Conservation (phyloP, 2,113 vertebrate genomes). For the Ancistrus triradiatus region DNA sequence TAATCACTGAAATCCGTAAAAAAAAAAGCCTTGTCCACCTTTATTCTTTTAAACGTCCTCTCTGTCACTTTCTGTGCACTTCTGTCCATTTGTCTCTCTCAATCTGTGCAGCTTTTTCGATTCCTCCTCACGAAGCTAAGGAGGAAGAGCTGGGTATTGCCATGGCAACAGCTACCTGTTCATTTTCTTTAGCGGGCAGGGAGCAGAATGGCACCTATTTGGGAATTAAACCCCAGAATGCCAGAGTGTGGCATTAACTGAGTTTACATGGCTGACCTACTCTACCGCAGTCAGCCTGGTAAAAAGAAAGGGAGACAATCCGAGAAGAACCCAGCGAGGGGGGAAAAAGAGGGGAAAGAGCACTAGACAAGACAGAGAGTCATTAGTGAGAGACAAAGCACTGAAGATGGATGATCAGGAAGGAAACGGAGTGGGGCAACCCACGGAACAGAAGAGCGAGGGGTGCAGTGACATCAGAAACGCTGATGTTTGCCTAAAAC, state of each 20-base stretch:
- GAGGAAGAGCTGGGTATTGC: constrained; percentile 49
- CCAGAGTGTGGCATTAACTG: constrained; percentile 29
- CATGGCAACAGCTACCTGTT: constrained; percentile 59
- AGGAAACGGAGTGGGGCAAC: not conserved
- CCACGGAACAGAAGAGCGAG: not conserved
- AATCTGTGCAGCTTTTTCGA: constrained; percentile 41
- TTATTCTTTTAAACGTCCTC: constrained; percentile 20
- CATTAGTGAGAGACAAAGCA: not conserved
- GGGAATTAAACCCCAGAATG: constrained; percentile 35
- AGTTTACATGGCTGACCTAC: constrained; percentile 35
- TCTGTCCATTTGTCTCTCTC: constrained; percentile 26
- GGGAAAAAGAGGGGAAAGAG: constrained; percentile 14
- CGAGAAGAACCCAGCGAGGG: constrained; percentile 1
- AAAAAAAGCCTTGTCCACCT: constrained; percentile 2
- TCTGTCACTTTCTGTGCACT: constrained; percentile 27
- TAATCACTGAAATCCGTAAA: constrained; percentile 42
- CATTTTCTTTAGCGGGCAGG: constrained; percentile 36
- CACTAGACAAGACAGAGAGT: not conserved
- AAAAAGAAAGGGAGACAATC: not conserved
- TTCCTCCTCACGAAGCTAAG: constrained; percentile 32
- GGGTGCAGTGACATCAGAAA: not conserved
- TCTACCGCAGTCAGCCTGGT: constrained; percentile 14
- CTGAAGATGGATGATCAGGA: not conserved
- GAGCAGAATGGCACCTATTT: constrained; percentile 40
- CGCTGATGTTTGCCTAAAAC: constrained; percentile 10